phyloP scores from a whole-genome alignment of 53 echinoderm and acorn worm genomes.

The Holothuria scabra region DNA sequence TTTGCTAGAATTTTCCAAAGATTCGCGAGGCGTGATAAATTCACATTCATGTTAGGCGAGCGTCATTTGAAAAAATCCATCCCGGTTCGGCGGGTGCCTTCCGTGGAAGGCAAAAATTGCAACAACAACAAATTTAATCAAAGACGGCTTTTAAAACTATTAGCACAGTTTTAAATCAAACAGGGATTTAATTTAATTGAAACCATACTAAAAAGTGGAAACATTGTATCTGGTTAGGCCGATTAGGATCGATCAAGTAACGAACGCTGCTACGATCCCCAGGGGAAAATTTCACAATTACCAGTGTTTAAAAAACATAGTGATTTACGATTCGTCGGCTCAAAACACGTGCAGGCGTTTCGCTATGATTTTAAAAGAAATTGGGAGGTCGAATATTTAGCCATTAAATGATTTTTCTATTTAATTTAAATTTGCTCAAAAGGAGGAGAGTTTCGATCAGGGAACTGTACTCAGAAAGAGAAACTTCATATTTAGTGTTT shows the following conservation, averaged over 20 bases:
- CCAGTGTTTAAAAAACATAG: neutral
- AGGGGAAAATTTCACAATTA: neutral
- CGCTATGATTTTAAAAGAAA: neutral
- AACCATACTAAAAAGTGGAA: constrained; percentile 23
- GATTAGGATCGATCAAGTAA: constrained; percentile 5
- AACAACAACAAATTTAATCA: no score
- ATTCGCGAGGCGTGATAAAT: no score
- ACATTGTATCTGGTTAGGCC: constrained; percentile 38
- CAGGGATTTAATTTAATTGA: constrained; percentile 9
- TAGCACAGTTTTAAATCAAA: constrained; percentile 35
- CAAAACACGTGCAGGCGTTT: constrained; percentile 35
- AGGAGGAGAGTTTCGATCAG: constrained; percentile 36
- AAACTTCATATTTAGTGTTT: neutral
- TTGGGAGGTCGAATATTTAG: constrained; percentile 37
- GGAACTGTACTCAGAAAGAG: neutral
- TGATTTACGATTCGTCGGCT: constrained; percentile 1
- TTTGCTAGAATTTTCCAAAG: no score
- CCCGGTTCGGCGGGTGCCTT: no score
- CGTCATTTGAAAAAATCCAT: no score
- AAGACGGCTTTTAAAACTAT: constrained; percentile 23
- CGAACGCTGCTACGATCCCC: constrained; percentile 28
- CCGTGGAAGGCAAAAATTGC: no score
- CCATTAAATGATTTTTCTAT: constrained; percentile 27
- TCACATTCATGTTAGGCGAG: no score
- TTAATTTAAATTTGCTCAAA: constrained; percentile 23